These are phyloP conservation scores for Oenanthe melanoleuca DNA, from an alignment of 2,113 vertebrate genomes.

Conservation along the genomic window DNA sequence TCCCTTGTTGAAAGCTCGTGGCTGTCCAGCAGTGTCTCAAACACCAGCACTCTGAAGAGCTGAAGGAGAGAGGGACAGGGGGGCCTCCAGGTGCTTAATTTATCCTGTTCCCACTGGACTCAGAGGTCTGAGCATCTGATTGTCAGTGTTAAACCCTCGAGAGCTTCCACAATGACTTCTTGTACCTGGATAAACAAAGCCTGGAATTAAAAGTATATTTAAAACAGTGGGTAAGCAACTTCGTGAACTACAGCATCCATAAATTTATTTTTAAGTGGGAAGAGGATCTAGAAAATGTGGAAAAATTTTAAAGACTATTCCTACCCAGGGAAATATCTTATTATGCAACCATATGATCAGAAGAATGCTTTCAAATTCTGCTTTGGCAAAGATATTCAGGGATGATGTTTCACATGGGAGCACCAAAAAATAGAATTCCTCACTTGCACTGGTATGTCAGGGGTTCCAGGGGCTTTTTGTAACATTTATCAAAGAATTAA, in stretches of 20 bases:
- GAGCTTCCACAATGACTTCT: neutral
- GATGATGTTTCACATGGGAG: neutral
- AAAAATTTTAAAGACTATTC: neutral
- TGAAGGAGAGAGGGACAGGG: neutral
- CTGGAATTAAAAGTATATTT: neutral
- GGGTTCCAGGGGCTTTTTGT: accelerated
- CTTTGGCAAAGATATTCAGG: neutral
- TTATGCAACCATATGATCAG: neutral
- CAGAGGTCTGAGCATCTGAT: neutral
- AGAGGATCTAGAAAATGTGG: neutral
- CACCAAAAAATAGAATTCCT: neutral
- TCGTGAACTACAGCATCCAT: neutral
- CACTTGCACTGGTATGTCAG: neutral
- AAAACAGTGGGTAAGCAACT: neutral
- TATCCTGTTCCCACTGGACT: neutral
- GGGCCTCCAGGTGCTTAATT: neutral
- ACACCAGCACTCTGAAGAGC: neutral
- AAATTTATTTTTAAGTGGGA: neutral
- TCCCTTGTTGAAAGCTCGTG: accelerated
- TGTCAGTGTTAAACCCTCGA: neutral
- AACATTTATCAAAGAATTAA: neutral
- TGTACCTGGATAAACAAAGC: neutral
- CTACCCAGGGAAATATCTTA: neutral
- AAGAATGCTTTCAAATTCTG: neutral
- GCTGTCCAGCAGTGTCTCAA: neutral